Base-by-base conservation (phyloP, 2,113 vertebrate genomes). In the Cinclus cinclus region DNA sequence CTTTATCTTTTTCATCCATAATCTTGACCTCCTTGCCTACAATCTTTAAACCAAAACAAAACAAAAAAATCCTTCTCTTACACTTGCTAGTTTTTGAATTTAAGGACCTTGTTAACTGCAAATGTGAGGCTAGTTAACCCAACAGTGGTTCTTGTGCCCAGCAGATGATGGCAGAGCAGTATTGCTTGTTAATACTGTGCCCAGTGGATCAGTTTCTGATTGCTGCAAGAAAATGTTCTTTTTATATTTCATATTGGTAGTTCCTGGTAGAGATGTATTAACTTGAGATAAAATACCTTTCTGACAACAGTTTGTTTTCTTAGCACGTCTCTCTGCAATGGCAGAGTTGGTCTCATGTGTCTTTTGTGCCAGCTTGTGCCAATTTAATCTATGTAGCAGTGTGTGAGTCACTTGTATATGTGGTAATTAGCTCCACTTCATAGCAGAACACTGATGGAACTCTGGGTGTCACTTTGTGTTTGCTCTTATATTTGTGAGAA, bases 331-430 rank as follows among this genome's bases (percentile, higher is more conserved):
- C 7, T 71, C 22, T 31, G 8, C 41, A 23, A 10, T 31, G 49
- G 49, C 50, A 46, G 3, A 58, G 67, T 44, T 50, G 44, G 15
- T 83, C 28, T 47, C 42, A 12, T 21, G 25, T 56, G 17, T 56
- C 30, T 60, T 53, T 5, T 37, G 39, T 87, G 41, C 41, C 56
- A 42, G 11, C 53, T 58, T 23, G 22, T 56, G 35, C 42, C 68
- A 52, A 10, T 44, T 52, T 22, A 52, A 81, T 46, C 37, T 67
- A 0, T 11, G 42, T 46, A n/a, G 15, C 55, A 7, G 14, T 8
- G 35, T 71, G 50, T 50, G 44, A 62, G 23, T 59, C 58, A 9
- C 24, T 53, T 24, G 5, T 9, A 0, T 24, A 1, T 1, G 7
- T 46, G 47, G 11, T 67, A 20, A 31, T 55, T 55, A 28, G 18